Percentiles rank a stretch among this genome's conserved stretches.
phyloP scores from a whole-genome alignment of 2,888 invertebrate species.

The Philaethria dido region DNA sequence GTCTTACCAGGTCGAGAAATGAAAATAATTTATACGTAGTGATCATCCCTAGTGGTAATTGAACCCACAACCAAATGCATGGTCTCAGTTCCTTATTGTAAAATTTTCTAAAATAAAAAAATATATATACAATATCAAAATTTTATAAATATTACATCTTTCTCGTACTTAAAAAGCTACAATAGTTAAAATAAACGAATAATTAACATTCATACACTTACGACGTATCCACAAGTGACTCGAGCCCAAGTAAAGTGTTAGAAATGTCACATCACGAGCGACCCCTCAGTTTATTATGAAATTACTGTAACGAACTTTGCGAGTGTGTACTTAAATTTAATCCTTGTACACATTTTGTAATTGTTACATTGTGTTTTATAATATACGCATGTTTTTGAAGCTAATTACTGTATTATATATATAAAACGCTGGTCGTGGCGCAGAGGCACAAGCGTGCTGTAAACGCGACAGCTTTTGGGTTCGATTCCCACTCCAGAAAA shows the following conservation, averaged over 20 bases:
- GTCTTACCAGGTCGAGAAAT: too few relatives aligned
- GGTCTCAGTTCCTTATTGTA: too few relatives aligned
- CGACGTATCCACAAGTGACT: neutral
- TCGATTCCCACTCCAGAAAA: too few relatives aligned
- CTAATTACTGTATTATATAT: neutral
- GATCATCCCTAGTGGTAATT: too few relatives aligned
- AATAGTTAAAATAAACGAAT: constrained; percentile 9
- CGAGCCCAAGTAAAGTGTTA: constrained; percentile 33
- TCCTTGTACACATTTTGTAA: constrained; percentile 53
- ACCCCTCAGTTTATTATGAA: constrained; percentile 41
- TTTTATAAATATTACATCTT: neutral
- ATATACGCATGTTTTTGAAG: neutral
- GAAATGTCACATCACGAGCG: constrained; percentile 34
- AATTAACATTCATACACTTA: neutral
- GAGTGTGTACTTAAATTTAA: constrained; percentile 51
- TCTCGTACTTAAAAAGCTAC: neutral
- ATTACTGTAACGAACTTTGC: constrained; percentile 43
- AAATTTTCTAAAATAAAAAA: too few relatives aligned
- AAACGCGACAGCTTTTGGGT: too few relatives aligned
- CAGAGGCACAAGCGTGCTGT: too few relatives aligned
- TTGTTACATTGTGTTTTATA: constrained; percentile 46
- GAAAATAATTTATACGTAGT: too few relatives aligned
- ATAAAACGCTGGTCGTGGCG: too few relatives aligned
- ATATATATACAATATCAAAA: too few relatives aligned
- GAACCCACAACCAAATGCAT: too few relatives aligned